Evolutionary conservation across 2,113 vertebrate species (phyloP), one percentile per base, ranked within the genome.

Genomic region (Cacatua alba): DNA sequence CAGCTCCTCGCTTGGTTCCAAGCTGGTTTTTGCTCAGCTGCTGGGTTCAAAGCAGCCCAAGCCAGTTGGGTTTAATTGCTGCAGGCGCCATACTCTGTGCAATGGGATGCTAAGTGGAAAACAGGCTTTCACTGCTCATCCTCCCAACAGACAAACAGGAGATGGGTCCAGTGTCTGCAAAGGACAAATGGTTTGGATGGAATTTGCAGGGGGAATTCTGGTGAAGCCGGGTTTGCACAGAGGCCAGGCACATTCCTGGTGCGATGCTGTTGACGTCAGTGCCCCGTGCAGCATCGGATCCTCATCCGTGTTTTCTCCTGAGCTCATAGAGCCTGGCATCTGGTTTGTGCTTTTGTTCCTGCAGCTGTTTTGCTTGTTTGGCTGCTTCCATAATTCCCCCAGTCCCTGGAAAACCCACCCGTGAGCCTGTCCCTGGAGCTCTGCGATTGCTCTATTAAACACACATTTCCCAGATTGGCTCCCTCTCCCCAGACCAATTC

Each of bases 341-440:
- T 60, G 74, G 43, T 44, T 60, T 65, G 39, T 88, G 82, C 88
- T 91, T 96, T 97, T 96, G 92, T 97, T 91, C 18, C 64, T 76
- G 88, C 96, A 98, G 97, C 96, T 98, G 97, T 82, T 83, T 83
- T 82, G 37, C 48, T 70, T 86, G 35, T 88, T 69, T 90, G 67
- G 74, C 70, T 55, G 44, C 68, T 85, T 92, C 71, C 71, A 39
- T 79, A 70, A 85, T 92, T 89, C 41, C 68, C 70, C 80, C 6
- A 1, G 48, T 69, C 70, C 75, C 95, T 94, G 52, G 80, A 96
- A 95, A 96, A 94, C 75, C 74, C 62, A 87, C 43, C 49, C 67
- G 1, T 2, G 6, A 85, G 63, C 31, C 46, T 5, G 7, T 91
- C 75, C 78, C 84, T 55, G 63, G 86, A 91, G 76, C 51, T 79